Percentiles rank a stretch among this genome's conserved stretches.
Evolutionary conservation across 2,888 invertebrate genomes (phyloP).

Genomic region (Drosophila nr. fundita): DNA sequence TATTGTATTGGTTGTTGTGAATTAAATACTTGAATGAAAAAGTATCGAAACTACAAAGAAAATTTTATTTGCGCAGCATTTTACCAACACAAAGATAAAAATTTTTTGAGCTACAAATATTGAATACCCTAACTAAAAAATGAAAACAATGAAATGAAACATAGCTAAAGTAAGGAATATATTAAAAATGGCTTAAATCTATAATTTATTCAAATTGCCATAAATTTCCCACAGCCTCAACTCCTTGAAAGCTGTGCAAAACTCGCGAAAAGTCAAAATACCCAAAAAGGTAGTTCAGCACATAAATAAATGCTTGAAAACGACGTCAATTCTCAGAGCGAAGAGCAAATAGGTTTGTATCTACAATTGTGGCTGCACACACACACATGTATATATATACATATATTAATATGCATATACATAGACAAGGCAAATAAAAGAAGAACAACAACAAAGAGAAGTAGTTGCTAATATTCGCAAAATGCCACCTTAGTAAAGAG

Average conservation of each 20-base stretch:
- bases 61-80: constrained; percentile 58
- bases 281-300: constrained; percentile 3
- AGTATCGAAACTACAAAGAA: constrained; percentile 12
- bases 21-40: not conserved
- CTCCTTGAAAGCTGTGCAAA: not conserved
- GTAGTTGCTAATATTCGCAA: constrained; percentile 39
- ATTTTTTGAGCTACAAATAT: constrained; percentile 1
- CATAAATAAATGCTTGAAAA: constrained; percentile 24
- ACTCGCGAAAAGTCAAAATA: not conserved
- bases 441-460: constrained; percentile 28
- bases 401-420: not conserved
- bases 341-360: constrained; percentile 19
- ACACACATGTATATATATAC: not conserved
- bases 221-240: not conserved
- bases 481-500: constrained; percentile 35
- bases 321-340: constrained; percentile 22
- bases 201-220: not conserved
- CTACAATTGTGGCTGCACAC: constrained; percentile 6
- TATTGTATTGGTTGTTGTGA: not conserved
- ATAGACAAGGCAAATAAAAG: not conserved
- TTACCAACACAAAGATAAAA: constrained; percentile 34
- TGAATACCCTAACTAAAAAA: constrained; percentile 14
- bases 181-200: not conserved
- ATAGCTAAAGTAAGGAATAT: not conserved
- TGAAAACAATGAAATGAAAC: too few relatives aligned